Evolutionary conservation across 2,888 invertebrate genomes (phyloP), one percentile per base, ranked within the genome.

Genomic region (Cerastis rubricosa): DNA sequence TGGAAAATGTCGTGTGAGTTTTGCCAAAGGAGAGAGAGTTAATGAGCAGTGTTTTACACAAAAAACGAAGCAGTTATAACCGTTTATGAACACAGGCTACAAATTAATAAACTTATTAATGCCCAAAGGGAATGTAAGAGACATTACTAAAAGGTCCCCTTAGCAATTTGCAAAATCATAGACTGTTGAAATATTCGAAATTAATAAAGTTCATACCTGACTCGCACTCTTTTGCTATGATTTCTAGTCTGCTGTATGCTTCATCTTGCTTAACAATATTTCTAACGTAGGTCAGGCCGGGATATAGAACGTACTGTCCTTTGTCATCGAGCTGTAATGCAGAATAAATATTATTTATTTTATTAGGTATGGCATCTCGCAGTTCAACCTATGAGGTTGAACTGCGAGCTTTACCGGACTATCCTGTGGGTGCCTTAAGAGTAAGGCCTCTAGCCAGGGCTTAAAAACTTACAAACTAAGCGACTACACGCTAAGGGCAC

Each of bases 311-410:
- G n/a, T 76, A 76, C 8, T 43, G 22, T 25, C 73, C 65, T 25
- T 76, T 76, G 1, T 73, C 54, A 73, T 76, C 25, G 17, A 76
- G 35, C 73, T 76, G 57, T 47, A 54, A 75, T 22, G 25, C 17
- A 29, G n/a, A 35, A 64, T n/a, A 14, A 35, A 61, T 22, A 17
- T n/a, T n/a, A n/a, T n/a, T n/a, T n/a, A n/a, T n/a, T n/a, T n/a
- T n/a, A n/a, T n/a, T n/a, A n/a, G n/a, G n/a, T n/a, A n/a, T n/a
- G n/a, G n/a, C n/a, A n/a, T n/a, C n/a, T n/a, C n/a, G n/a, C n/a
- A n/a, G n/a, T n/a, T n/a, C n/a, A n/a, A n/a, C n/a, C n/a, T n/a
- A n/a, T n/a, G n/a, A n/a, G n/a, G n/a, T n/a, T n/a, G n/a, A n/a
- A n/a, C n/a, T n/a, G n/a, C n/a, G n/a, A n/a, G n/a, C n/a, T n/a